Evolutionary conservation across 53 echinoderm and acorn worm species (phyloP), one percentile per base, ranked within the genome.

Genomic region (Actinopyga echinites): DNA sequence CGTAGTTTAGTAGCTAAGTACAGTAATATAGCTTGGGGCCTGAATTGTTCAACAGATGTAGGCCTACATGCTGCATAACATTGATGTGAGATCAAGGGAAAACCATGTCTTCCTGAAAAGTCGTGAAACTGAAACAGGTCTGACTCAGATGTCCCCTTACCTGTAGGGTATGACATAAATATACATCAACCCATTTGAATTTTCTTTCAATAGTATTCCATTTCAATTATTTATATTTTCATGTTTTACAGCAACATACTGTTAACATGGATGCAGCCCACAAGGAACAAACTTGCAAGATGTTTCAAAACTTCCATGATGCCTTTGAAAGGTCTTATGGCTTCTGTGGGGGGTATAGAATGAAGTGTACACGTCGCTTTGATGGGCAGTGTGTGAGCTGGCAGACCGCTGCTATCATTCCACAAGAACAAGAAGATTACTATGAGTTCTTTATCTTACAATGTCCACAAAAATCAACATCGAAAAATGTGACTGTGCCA

Each of bases 391-490:
- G 78, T 30, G 32, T 56, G 53, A 30, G 35, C 26, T 84, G 84
- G 84, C 31, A 54, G n/a, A 84, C 31, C 56, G n/a, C 33, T 37
- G 55, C 52, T 8, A n/a, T 28, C 28, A 69, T 84, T 84, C 54
- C 56, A 9, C 32, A 57, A 17, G 11, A 53, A 36, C 30, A 69
- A 22, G 71, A 66, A 17, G 86, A 83, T 38, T 90, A 86, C 84
- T 87, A 78, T 64, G 82, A 90, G 69, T 94, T 94, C 79, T 30
- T 89, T 49, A 56, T 94, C 58, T 89, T 94, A 4, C 94, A 94
- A 83, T 94, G 94, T 86, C 94, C 94, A 1, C 79, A 87, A 52
- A 57, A 91, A 28, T 84, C 81, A 23, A 85, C 61, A 3, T 69
- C 79, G 32, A 89, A 86, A 55, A 71, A 71, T 40, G 71, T 40